Conservation (phyloP, 1,140 invertebrate genomes). For the Halesus radiatus region DNA sequence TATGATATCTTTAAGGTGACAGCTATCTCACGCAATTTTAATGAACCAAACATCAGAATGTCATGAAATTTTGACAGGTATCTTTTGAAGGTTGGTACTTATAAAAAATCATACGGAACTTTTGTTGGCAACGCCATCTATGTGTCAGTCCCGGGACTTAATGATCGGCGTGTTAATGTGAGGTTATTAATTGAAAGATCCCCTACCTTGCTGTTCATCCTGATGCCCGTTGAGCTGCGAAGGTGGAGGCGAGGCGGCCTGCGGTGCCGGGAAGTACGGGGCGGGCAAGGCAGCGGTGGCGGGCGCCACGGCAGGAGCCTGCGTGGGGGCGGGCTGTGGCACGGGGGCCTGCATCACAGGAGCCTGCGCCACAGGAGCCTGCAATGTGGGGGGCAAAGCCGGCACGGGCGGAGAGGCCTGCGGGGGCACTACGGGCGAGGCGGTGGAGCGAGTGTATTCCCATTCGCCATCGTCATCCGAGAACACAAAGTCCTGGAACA, state of each 20-base stretch:
- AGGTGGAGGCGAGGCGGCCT: conserved; percentile 24
- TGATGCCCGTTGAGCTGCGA: conserved; percentile 60
- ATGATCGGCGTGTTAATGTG: too few species aligned
- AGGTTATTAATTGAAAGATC: too few species aligned
- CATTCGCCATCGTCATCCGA: conserved; percentile 80
- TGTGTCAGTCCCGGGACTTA: too few species aligned
- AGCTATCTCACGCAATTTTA: too few species aligned
- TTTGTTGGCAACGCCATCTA: too few species aligned
- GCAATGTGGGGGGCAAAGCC: conserved; percentile 52
- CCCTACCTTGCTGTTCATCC: conserved; percentile 61
- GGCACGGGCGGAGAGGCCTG: conserved; percentile 55
- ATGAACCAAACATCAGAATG: too few species aligned
- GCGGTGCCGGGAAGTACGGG: conserved; percentile 58
- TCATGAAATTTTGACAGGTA: too few species aligned
- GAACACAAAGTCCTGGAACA: conserved; percentile 78
- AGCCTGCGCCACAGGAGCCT: conserved; percentile 60
- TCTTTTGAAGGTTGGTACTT: too few species aligned
- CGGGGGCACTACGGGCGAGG: conserved; percentile 59
- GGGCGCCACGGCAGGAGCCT: conserved; percentile 62
- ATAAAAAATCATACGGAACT: too few species aligned
- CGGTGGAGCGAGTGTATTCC: conserved; percentile 63
- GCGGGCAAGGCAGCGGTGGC: conserved; percentile 59
- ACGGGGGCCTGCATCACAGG: conserved; percentile 65
- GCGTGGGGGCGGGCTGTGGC: conserved; percentile 59
- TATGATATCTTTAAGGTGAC: too few species aligned